A percentile compares a stretch with the other conserved stretches of the same genome.
Conservation (phyloP, 2,797 vertebrate species). For the Anisognathus igniventris region DNA sequence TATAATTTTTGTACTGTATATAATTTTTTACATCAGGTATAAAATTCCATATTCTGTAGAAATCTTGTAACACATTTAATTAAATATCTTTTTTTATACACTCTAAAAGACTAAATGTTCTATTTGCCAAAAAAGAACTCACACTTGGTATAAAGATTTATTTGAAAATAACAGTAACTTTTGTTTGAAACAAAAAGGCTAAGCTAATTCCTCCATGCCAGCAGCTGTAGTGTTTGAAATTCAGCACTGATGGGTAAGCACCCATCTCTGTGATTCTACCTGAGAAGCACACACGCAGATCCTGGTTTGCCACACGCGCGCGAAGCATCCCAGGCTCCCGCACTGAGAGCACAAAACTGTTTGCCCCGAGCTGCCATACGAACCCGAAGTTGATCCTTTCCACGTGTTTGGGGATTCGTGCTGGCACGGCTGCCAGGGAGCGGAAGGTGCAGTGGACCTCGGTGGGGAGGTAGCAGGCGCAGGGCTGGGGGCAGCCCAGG, state of each 20-base stretch:
- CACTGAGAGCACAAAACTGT: not conserved
- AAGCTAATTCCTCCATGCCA: not conserved
- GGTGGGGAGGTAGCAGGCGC: slow-evolving; percentile 85
- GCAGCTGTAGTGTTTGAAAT: not conserved
- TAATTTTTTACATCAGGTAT: not conserved
- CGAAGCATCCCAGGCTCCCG: fast-evolving
- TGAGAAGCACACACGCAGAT: not conserved
- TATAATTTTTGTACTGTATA: too few relatives aligned
- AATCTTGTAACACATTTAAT: not conserved
- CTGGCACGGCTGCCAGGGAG: slow-evolving; percentile 81
- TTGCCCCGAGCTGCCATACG: slow-evolving; percentile 31
- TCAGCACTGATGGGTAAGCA: fast-evolving
- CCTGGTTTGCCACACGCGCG: fast-evolving
- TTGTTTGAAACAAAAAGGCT: not conserved
- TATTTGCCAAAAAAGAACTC: not conserved
- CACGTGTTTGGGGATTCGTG: slow-evolving; percentile 75
- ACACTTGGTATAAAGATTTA: not conserved
- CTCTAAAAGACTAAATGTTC: not conserved
- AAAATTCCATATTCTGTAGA: not conserved
- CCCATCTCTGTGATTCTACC: not conserved
- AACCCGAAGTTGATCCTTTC: slow-evolving; percentile 93
- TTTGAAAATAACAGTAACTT: not conserved
- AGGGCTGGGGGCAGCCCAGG: slow-evolving; percentile 81
- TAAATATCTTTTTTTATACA: not conserved
- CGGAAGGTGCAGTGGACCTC: slow-evolving; percentile 96